Percentiles rank a stretch among this genome's conserved stretches.
These are phyloP conservation scores for Drosophila recens DNA, from an alignment of 2,888 invertebrate species.

Conservation along the genomic window DNA sequence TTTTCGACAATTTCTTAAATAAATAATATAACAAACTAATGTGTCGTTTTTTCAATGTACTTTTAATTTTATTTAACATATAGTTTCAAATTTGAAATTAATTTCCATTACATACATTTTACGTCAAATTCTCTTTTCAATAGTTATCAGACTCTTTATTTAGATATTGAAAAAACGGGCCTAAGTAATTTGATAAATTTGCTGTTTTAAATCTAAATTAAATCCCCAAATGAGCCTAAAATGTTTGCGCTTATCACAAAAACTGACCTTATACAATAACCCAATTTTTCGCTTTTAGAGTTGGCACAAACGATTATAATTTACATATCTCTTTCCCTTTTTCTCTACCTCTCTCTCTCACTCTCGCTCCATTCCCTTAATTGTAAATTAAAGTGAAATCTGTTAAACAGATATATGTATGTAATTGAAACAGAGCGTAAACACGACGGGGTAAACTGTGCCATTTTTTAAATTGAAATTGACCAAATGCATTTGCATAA, in stretches of 20 bases:
- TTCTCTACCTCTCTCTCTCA: neutral
- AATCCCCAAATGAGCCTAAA: neutral
- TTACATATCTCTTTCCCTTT: neutral
- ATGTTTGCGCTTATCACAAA: neutral
- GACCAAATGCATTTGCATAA: slow-evolving; percentile 15
- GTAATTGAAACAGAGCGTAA: slow-evolving; percentile 57
- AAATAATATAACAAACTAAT: too few relatives aligned
- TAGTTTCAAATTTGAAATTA: too few relatives aligned
- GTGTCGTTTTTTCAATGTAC: too few relatives aligned
- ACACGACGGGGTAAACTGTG: slow-evolving; percentile 21
- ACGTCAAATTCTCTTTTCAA: too few relatives aligned
- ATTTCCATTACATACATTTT: too few relatives aligned
- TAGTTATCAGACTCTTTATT: too few relatives aligned
- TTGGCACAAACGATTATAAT: neutral
- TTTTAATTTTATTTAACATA: too few relatives aligned
- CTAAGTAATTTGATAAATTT: neutral
- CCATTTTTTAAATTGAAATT: slow-evolving; percentile 10
- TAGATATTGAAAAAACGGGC: too few relatives aligned
- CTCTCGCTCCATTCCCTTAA: neutral
- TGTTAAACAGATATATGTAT: slow-evolving; percentile 4
- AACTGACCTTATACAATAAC: slow-evolving; percentile 15
- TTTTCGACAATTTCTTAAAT: too few relatives aligned
- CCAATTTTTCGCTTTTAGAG: neutral
- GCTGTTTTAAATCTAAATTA: neutral
- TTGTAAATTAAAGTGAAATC: slow-evolving; percentile 47